These are phyloP conservation scores for Bradypus variegatus DNA, from an alignment of 2,797 vertebrate genomes.

Conservation along the genomic window DNA sequence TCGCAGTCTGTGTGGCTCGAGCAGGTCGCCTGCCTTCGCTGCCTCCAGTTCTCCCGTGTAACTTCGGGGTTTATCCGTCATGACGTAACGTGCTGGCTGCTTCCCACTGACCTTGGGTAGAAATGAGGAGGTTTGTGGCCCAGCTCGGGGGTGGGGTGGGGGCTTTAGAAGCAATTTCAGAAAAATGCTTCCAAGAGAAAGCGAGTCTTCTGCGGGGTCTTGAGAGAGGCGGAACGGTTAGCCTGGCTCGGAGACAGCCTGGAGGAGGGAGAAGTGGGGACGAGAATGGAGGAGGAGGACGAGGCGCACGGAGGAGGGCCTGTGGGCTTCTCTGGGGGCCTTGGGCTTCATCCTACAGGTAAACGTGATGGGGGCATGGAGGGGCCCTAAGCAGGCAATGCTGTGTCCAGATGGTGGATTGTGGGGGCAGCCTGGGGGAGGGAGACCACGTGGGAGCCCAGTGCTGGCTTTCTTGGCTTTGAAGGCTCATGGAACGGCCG, in stretches of 20 bases:
- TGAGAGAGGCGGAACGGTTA: neutral
- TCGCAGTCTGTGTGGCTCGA: no score
- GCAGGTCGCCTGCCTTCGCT: no score
- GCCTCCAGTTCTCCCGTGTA: accelerated
- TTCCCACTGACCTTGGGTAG: accelerated
- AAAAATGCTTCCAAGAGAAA: neutral
- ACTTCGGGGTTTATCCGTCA: accelerated
- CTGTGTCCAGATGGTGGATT: neutral
- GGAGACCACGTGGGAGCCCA: neutral
- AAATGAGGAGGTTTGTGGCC: neutral
- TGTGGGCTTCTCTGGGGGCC: neutral
- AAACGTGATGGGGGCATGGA: neutral
- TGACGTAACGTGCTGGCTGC: accelerated
- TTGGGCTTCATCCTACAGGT: neutral
- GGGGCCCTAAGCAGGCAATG: no score
- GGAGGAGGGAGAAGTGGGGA: neutral
- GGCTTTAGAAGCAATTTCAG: neutral
- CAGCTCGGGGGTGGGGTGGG: accelerated
- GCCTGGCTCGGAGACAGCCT: neutral
- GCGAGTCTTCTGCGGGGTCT: neutral
- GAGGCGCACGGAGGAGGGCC: neutral
- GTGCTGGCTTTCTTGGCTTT: neutral
- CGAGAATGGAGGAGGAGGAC: no score
- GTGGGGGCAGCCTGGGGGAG: neutral
- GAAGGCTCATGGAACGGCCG: neutral